A percentile compares a stretch with the other conserved stretches of the same genome.
Conservation (phyloP, 2,888 invertebrate species). For the Apodemia hepburni region DNA sequence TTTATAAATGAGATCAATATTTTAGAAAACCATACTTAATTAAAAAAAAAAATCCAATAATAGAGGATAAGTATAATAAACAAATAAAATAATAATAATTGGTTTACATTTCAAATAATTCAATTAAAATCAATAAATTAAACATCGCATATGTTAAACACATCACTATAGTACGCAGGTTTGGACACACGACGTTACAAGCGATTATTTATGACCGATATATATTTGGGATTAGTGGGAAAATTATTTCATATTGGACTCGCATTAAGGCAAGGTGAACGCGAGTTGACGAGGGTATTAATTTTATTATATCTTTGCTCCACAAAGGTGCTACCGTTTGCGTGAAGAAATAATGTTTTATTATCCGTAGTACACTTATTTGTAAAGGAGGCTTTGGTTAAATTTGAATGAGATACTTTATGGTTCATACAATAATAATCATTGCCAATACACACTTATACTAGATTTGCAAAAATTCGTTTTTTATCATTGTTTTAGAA, state of each 20-base stretch:
- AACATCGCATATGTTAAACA: not conserved
- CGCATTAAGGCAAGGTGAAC: conserved; percentile 43
- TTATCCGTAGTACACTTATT: not conserved
- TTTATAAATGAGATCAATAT: no score
- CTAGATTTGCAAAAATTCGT: no score
- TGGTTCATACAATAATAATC: no score
- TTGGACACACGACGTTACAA: conserved; percentile 62
- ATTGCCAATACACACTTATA: no score
- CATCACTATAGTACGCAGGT: conserved; percentile 41
- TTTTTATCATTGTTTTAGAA: no score
- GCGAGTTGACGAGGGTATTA: conserved; percentile 39
- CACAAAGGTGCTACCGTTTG: conserved; percentile 18
- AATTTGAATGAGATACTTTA: conserved; percentile 23
- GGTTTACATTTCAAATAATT: no score
- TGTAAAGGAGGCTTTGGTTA: conserved; percentile 25
- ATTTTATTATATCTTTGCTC: conserved; percentile 39
- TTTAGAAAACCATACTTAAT: no score
- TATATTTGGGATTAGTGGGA: conserved; percentile 72
- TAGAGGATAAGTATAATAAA: no score
- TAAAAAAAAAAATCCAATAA: no score
- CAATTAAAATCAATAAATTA: not conserved
- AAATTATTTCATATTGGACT: conserved; percentile 70
- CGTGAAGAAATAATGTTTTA: conserved; percentile 15
- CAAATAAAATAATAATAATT: no score
- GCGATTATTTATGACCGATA: conserved; percentile 68